phyloP scores from a whole-genome alignment of 2,888 invertebrate species.

The Dryomyza anilis region DNA sequence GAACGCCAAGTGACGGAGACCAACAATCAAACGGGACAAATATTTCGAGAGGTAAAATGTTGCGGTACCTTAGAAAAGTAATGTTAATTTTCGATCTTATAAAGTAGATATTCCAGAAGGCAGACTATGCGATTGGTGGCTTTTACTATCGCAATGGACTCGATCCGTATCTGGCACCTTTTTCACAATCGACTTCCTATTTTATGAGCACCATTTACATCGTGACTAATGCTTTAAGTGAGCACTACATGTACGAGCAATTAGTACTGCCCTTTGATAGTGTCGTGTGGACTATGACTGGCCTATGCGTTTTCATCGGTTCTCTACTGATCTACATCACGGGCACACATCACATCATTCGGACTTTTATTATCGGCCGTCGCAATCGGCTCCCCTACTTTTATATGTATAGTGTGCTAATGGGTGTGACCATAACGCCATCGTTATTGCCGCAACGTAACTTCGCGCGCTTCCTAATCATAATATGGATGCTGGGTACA shows the following conservation, averaged over 20 bases:
- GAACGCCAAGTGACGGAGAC: too few species aligned
- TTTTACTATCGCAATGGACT: conserved; percentile 42
- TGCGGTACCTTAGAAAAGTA: conserved; percentile 1
- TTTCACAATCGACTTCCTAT: conserved; percentile 45
- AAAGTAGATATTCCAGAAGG: conserved; percentile 43
- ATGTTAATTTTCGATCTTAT: not conserved
- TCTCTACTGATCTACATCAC: too few species aligned
- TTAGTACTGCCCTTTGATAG: conserved; percentile 39
- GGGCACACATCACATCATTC: too few species aligned
- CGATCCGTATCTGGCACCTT: conserved; percentile 32
- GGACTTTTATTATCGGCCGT: conserved; percentile 1
- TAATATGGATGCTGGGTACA: conserved; percentile 46
- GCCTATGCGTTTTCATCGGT: conserved; percentile 35
- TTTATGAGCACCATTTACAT: conserved; percentile 46
- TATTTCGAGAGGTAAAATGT: too few species aligned
- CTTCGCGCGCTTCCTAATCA: conserved; percentile 44
- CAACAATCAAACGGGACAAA: too few species aligned
- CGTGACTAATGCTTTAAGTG: conserved; percentile 46
- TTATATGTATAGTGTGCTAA: conserved; percentile 38
- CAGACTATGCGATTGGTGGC: conserved; percentile 48
- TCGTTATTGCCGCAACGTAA: conserved; percentile 38
- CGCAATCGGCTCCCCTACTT: conserved; percentile 37
- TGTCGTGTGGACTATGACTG: conserved; percentile 44
- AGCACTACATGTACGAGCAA: conserved; percentile 45
- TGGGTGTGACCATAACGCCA: conserved; percentile 39